Evolutionary conservation across 2,888 invertebrate species (phyloP).

Genomic region (Ametastegia equiseti): DNA sequence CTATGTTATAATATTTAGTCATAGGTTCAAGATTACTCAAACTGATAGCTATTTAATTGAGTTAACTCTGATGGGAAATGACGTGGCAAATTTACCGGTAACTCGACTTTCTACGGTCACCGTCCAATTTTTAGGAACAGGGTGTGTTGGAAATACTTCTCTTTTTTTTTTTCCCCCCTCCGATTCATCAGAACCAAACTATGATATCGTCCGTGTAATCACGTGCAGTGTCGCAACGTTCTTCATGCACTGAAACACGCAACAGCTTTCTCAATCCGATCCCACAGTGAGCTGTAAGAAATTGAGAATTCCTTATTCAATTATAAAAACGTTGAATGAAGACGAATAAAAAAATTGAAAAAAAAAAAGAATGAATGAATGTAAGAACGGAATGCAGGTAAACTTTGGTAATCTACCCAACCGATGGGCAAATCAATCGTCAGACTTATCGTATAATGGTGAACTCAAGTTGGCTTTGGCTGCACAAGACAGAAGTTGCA

Average conservation of each 20-base stretch:
- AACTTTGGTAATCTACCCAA: constrained; percentile 4
- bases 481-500: neutral
- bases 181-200: neutral
- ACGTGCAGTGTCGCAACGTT: neutral
- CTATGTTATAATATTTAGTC: neutral
- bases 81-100: neutral
- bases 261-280: neutral
- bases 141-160: neutral
- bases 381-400: neutral
- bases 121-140: neutral
- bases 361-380: neutral
- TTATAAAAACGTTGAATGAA: neutral
- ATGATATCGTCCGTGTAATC: neutral
- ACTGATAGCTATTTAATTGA: neutral
- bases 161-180: neutral
- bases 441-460: neutral
- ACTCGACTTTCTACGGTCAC: neutral
- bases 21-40: neutral
- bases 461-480: constrained; percentile 13
- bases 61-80: neutral
- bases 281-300: neutral
- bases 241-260: constrained; percentile 17
- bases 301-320: neutral
- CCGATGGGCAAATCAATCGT: too few relatives aligned
- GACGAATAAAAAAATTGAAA: neutral